Base-by-base conservation (phyloP, 1,140 invertebrate species). In the Drosophila carrolli region DNA sequence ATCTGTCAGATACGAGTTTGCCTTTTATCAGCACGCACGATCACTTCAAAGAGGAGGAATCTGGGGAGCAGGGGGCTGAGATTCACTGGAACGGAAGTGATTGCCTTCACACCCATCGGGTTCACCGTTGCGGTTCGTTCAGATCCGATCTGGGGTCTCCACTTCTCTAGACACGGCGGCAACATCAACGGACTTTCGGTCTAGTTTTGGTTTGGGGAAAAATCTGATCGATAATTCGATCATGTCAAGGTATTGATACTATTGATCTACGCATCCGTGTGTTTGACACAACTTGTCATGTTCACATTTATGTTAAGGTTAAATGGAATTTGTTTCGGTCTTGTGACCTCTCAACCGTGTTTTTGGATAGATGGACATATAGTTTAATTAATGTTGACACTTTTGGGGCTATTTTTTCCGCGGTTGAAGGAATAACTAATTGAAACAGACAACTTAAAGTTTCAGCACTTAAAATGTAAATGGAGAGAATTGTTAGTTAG, bases 1-100 rank as follows among this genome's bases (percentile, higher is more conserved):
- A 75, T 75, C 72, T 75, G 58, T 58, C 53, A 75, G 77, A 79
- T 80, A 75, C 68, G 50, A 81, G 59, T 75, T 78, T 75, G 78
- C 59, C 82, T 82, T 86, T 86, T 82, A 86, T 86, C 82, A 82
- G 83, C 75, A 82, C 78, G 83, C 83, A 88, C 83, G 83, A 88
- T 88, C 83, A 86, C 83, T 82, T 86, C 82, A 86, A 86, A 86
- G 82, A 65, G 71, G 41, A 48, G 38, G 35, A 43, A 11, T 19
- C 11, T 27, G 29, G 29, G 16, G 14, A 35, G 5, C 4, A n/a
- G 11, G 50, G 37, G 8, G 16, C n/a, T 29, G 32, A 63, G 68
- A 83, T 62, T 78, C 78, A 88, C 35, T 78, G 83, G 62, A 86
- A 86, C 83, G 83, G 83, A 86, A 86, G 83, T 86, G 83, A 86